phyloP scores from a whole-genome alignment of 2,888 invertebrate species.

The Tinea trinotella region DNA sequence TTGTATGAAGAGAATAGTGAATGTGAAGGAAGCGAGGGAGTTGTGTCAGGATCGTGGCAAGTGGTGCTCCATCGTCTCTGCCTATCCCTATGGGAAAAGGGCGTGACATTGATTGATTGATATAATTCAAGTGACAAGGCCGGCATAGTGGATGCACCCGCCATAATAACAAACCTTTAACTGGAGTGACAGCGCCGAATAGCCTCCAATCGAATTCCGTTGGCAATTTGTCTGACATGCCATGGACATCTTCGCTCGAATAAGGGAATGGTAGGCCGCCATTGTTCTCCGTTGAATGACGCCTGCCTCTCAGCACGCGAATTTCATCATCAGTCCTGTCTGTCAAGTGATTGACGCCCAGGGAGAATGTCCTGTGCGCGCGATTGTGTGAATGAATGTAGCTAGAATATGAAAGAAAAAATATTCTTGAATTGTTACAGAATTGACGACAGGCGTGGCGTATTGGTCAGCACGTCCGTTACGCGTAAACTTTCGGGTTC shows the following conservation, averaged over 20 bases:
- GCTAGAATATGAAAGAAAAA: conserved; percentile 42
- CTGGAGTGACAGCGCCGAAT: conserved; percentile 93
- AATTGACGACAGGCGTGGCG: too few relatives aligned
- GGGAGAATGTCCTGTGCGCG: conserved; percentile 77
- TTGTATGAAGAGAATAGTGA: too few relatives aligned
- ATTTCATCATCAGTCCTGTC: conserved; percentile 86
- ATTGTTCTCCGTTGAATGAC: conserved; percentile 76
- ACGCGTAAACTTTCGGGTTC: too few relatives aligned
- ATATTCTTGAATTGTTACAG: too few relatives aligned
- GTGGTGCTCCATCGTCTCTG: too few relatives aligned
- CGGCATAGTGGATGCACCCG: too few relatives aligned
- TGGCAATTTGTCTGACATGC: conserved; percentile 73
- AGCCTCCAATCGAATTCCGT: conserved; percentile 91
- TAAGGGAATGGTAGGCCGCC: conserved; percentile 88
- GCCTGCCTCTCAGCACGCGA: conserved; percentile 79
- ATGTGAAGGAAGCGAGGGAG: too few relatives aligned
- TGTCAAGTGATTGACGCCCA: conserved; percentile 90
- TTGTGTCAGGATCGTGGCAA: too few relatives aligned
- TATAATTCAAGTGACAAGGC: too few relatives aligned
- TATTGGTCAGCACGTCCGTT: too few relatives aligned
- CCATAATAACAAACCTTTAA: conserved; percentile 76
- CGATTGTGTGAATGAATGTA: conserved; percentile 88
- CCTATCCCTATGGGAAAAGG: too few relatives aligned
- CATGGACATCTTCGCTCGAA: conserved; percentile 57
- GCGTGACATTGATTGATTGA: too few relatives aligned